A percentile compares a stretch with the other conserved stretches of the same genome.
Evolutionary conservation across 2,113 vertebrate species (phyloP).

Genomic region (Genyomyrus donnyi): DNA sequence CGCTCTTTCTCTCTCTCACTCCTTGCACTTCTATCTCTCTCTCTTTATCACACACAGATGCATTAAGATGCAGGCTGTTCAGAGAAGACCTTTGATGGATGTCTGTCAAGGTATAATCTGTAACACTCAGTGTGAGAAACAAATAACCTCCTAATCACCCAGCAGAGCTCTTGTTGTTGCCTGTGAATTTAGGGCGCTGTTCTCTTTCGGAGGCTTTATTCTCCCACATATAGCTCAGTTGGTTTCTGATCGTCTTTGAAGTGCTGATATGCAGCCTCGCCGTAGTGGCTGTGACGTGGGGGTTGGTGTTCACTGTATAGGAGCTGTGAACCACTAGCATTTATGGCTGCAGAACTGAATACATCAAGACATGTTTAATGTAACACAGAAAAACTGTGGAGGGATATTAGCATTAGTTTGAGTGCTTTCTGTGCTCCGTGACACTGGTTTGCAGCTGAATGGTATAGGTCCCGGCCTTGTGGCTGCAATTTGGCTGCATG

Average conservation of each 20-base stretch:
- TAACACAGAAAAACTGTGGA: background rate
- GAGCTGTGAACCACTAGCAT: background rate
- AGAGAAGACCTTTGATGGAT: background rate
- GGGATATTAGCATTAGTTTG: background rate
- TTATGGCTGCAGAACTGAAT: background rate
- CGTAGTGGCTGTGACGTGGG: background rate
- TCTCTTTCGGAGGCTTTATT: background rate
- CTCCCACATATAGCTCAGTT: background rate
- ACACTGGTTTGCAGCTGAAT: background rate
- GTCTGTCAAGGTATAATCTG: background rate
- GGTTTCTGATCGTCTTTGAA: background rate
- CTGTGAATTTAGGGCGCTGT: background rate
- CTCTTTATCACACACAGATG: background rate
- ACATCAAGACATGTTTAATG: background rate
- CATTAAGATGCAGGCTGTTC: background rate
- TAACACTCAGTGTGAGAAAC: background rate
- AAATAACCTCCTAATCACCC: background rate
- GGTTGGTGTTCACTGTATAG: background rate
- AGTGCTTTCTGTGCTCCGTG: background rate
- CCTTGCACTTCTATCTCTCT: background rate
- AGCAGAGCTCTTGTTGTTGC: background rate
- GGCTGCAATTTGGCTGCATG: background rate
- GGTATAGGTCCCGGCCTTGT: background rate
- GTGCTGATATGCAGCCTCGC: background rate
- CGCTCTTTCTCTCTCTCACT: background rate